Evolutionary conservation across 2,888 invertebrate species (phyloP), one percentile per base, ranked within the genome.

Genomic region (Peribatodes rhomboidaria): DNA sequence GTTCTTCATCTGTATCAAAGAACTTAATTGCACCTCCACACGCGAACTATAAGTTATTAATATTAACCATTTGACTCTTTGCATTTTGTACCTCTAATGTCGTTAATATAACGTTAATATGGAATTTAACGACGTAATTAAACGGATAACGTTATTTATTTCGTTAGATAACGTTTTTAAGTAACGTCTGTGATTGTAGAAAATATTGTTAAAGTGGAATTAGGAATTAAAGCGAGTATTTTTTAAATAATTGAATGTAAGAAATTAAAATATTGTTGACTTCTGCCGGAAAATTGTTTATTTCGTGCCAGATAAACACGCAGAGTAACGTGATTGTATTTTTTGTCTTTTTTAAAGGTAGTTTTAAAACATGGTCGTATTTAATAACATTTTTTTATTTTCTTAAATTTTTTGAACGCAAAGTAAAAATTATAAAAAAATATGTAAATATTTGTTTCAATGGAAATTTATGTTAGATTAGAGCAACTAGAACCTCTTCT

Each of bases 21-120:
- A 18, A 41, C 56, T 73, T 82, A 83, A 83, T 82, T 77, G 77
- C 54, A 54, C 27, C 41, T 62, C 73, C 73, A 72, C 83, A 83
- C 79, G 83, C 83, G 52, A 81, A 66, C 49, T 63, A 65, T 58
- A 67, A 55, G 76, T 78, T 80, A 79, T 80, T 77, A 80, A 80
- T 81, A 76, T 69, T 68, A 74, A 67, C 59, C 69, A 68, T 71
- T 68, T 69, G 68, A 67, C 64, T 69, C 69, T 73, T 75, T 68
- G 72, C 70, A 72, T 78, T 78, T 67, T 64, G 68, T 63, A 54
- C 55, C 42, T 49, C 60, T 61, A 63, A 62, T 61, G 54, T 47
- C 63, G 62, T 67, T 69, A 66, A 65, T 71, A 39, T 47, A 35
- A 54, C 63, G 59, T 61, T 68, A 65, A 65, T 72, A 47, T 49